Percentiles rank a stretch among this genome's conserved stretches.
Conservation (phyloP, 37 sponge, comb jelly and placozoan genomes). For the Axinella damicornis region DNA sequence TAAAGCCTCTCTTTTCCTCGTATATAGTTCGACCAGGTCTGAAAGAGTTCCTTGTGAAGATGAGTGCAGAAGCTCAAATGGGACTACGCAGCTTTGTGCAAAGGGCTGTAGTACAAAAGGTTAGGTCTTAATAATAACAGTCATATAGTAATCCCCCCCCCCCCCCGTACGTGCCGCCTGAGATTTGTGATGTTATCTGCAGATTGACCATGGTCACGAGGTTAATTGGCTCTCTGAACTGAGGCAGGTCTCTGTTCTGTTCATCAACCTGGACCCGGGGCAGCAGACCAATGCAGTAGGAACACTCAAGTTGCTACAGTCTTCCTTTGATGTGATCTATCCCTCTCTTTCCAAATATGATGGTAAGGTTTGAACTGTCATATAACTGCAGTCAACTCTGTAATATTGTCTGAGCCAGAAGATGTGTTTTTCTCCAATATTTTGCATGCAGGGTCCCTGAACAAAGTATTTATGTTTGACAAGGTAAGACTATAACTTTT, state of each 20-base stretch:
- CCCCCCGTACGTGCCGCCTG: no score
- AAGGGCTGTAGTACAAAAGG: constrained; percentile 64
- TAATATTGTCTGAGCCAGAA: no score
- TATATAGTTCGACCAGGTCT: constrained; percentile 41
- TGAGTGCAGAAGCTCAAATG: constrained; percentile 26
- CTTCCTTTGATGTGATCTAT: constrained; percentile 65
- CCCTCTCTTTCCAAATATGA: constrained; percentile 45
- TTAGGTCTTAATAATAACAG: neutral
- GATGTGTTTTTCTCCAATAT: no score
- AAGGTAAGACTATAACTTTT: constrained; percentile 48
- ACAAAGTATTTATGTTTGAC: constrained; percentile 97
- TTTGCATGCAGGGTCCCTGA: constrained; percentile 71
- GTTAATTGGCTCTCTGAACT: constrained; percentile 89
- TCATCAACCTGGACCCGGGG: constrained; percentile 84
- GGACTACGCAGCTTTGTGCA: constrained; percentile 35
- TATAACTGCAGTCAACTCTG: no score
- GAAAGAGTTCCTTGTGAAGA: neutral
- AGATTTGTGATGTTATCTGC: neutral
- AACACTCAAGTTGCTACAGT: constrained; percentile 65
- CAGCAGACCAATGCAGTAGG: constrained; percentile 22
- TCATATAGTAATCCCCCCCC: no score
- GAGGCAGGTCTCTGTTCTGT: constrained; percentile 87
- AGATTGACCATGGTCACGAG: constrained; percentile 86
- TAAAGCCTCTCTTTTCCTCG: neutral
- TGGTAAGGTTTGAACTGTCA: constrained; percentile 31